A percentile compares a stretch with the other conserved stretches of the same genome.
These are phyloP conservation scores for Cheilosia vulpina DNA, from an alignment of 2,888 invertebrate species.

Conservation along the genomic window DNA sequence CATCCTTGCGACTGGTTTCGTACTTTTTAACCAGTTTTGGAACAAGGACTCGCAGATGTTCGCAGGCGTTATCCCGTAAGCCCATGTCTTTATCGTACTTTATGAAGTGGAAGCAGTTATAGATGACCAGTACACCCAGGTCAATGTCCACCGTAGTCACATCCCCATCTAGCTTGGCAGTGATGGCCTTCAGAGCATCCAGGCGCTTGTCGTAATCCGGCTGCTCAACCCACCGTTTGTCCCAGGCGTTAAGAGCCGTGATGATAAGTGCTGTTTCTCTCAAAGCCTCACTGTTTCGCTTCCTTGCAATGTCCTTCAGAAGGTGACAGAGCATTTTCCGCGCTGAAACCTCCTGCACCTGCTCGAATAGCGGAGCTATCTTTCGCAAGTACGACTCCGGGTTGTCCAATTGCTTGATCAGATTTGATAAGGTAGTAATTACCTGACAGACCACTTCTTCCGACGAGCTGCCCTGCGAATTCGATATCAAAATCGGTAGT, in stretches of 20 bases:
- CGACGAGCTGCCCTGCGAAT: constrained; percentile 85
- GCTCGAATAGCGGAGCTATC: constrained; percentile 89
- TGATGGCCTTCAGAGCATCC: constrained; percentile 90
- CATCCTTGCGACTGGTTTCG: constrained; percentile 84
- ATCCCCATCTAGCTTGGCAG: constrained; percentile 84
- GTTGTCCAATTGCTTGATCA: constrained; percentile 88
- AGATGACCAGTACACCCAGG: constrained; percentile 89
- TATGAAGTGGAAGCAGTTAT: constrained; percentile 92
- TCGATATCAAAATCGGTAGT: constrained; percentile 89
- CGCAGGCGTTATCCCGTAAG: constrained; percentile 90
- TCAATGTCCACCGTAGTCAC: constrained; percentile 85
- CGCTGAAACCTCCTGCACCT: constrained; percentile 87
- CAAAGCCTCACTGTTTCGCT: constrained; percentile 78
- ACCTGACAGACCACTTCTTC: constrained; percentile 89
- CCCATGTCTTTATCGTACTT: constrained; percentile 93
- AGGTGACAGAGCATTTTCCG: constrained; percentile 88
- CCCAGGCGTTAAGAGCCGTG: constrained; percentile 92
- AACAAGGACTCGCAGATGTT: constrained; percentile 89
- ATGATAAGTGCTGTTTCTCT: constrained; percentile 85
- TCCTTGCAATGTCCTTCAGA: constrained; percentile 86
- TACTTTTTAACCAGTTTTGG: constrained; percentile 86
- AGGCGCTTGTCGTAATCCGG: constrained; percentile 94
- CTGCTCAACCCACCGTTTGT: constrained; percentile 95
- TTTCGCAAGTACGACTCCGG: constrained; percentile 88
- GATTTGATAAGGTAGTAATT: constrained; percentile 89